Evolutionary conservation across 2,113 vertebrate species (phyloP).

Genomic region (Hippocampus abdominalis): DNA sequence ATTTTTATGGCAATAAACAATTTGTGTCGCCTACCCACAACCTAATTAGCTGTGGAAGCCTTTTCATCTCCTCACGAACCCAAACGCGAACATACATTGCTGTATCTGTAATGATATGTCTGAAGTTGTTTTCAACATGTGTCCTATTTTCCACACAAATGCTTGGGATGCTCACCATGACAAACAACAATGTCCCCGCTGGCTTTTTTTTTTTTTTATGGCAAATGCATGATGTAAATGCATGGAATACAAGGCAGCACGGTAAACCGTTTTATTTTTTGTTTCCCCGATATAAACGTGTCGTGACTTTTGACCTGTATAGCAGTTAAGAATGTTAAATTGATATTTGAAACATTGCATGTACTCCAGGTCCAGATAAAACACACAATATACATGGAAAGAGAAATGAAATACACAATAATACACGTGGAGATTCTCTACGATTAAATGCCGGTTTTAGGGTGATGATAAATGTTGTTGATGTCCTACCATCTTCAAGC

Average conservation of each 20-base stretch:
- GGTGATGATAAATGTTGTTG: too few relatives aligned
- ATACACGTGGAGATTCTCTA: too few relatives aligned
- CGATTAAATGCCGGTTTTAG: too few relatives aligned
- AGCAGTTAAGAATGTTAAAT: too few relatives aligned
- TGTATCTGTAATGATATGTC: constrained; percentile 19
- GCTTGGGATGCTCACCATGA: constrained; percentile 23
- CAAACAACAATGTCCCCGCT: constrained; percentile 43
- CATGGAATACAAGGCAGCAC: constrained; percentile 44
- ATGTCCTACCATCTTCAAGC: not conserved
- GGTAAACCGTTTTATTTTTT: constrained; percentile 19
- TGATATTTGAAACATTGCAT: too few relatives aligned
- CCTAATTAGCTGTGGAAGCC: constrained; percentile 22
- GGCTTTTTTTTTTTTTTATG: constrained; percentile 38
- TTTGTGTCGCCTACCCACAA: not conserved
- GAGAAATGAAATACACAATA: too few relatives aligned
- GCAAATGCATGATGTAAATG: constrained; percentile 33
- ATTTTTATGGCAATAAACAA: constrained; percentile 44
- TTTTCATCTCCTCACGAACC: not conserved
- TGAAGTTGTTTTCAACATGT: constrained; percentile 44
- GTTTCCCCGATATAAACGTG: too few relatives aligned
- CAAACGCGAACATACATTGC: not conserved
- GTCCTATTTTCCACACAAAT: constrained; percentile 47
- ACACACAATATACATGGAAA: too few relatives aligned
- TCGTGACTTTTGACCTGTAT: too few relatives aligned
- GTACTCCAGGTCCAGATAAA: too few relatives aligned